Evolutionary conservation across 2,888 invertebrate genomes (phyloP).

Genomic region (Gymnoscelis rufifasciata): DNA sequence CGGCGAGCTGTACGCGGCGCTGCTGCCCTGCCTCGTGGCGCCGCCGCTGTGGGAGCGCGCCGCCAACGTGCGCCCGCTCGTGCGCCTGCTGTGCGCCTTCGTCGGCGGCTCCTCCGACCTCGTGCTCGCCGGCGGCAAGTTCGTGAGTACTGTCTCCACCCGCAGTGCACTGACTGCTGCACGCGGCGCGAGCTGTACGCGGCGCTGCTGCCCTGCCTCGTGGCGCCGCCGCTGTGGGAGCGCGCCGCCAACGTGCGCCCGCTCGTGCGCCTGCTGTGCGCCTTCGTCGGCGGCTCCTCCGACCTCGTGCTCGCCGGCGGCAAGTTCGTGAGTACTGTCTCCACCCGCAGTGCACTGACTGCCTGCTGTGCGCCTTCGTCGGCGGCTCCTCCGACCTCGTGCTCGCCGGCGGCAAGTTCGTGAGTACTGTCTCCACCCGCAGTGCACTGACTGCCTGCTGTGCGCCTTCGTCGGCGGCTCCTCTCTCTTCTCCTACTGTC

Average conservation of each 20-base stretch:
- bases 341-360: background rate
- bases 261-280: slow-evolving; percentile 82
- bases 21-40: slow-evolving; percentile 93
- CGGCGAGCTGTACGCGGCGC: slow-evolving; percentile 90
- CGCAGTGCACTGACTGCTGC: background rate
- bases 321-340: background rate
- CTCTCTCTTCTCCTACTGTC: no score
- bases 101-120: slow-evolving; percentile 71
- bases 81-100: slow-evolving; percentile 93
- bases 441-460: no score
- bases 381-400: slow-evolving; percentile 58
- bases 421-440: slow-evolving; percentile 48
- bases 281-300: background rate
- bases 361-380: slow-evolving; percentile 90
- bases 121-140: slow-evolving; percentile 80
- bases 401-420: slow-evolving; percentile 82
- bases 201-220: slow-evolving; percentile 91
- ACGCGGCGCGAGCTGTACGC: slow-evolving; percentile 69
- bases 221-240: slow-evolving; percentile 96
- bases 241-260: slow-evolving; percentile 95
- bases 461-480: no score
- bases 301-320: background rate
- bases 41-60: slow-evolving; percentile 96
- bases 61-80: slow-evolving; percentile 96
- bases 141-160: slow-evolving; percentile 72